Evolutionary conservation across 2,888 invertebrate genomes (phyloP).

Genomic region (Ormyrus nitidulus): DNA sequence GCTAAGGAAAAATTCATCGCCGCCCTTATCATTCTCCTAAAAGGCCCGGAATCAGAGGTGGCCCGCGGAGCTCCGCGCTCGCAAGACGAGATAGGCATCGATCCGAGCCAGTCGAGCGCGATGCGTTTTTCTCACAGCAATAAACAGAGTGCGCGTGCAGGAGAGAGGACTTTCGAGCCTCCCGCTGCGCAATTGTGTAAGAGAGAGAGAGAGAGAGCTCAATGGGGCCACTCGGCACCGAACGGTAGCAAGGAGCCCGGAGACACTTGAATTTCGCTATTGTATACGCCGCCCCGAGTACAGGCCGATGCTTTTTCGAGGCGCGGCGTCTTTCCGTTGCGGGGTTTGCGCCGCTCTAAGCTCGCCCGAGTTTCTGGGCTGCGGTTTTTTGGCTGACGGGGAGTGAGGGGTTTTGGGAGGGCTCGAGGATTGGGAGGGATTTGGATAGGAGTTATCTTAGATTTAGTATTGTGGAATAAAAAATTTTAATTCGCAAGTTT

Average conservation of each 20-base stretch:
- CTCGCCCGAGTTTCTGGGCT: not conserved
- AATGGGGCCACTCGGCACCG: slow-evolving; percentile 64
- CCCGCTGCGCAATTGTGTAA: slow-evolving; percentile 73
- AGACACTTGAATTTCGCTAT: slow-evolving; percentile 42
- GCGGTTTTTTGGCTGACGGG: too few relatives aligned
- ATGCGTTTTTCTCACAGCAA: slow-evolving; percentile 71
- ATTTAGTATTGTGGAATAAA: too few relatives aligned
- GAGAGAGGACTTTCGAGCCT: slow-evolving; percentile 56
- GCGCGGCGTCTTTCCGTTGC: slow-evolving; percentile 12
- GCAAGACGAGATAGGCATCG: slow-evolving; percentile 49
- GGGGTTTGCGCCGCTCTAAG: not conserved
- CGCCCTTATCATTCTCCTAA: too few relatives aligned
- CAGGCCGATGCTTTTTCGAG: not conserved
- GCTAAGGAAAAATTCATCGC: not conserved
- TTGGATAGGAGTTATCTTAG: too few relatives aligned
- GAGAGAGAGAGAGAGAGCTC: slow-evolving; percentile 60
- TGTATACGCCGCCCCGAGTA: not conserved
- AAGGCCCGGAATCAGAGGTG: too few relatives aligned
- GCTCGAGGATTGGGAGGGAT: too few relatives aligned
- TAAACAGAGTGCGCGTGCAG: slow-evolving; percentile 62
- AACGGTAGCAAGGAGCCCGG: too few relatives aligned
- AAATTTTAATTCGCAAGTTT: too few relatives aligned
- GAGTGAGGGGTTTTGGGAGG: too few relatives aligned
- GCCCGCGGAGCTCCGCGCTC: too few relatives aligned
- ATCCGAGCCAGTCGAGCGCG: slow-evolving; percentile 60